These are phyloP conservation scores for Thinocorus orbignyianus DNA, from an alignment of 2,113 vertebrate genomes.

Conservation along the genomic window DNA sequence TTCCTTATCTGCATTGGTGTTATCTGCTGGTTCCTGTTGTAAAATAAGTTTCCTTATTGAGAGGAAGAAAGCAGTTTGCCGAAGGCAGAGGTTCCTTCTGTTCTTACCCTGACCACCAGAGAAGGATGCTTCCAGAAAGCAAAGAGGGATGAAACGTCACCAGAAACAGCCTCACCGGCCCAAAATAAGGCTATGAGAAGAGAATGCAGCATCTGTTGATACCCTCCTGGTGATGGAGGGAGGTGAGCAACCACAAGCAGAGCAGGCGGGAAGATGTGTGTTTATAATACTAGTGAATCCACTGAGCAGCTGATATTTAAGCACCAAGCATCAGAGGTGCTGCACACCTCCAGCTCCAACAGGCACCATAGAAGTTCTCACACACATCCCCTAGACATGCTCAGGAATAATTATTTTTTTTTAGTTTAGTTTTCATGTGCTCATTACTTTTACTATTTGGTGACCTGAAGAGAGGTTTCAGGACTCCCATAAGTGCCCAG, in stretches of 20 bases:
- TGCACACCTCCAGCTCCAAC: not conserved
- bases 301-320: not conserved
- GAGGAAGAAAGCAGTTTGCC: not conserved
- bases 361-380: not conserved
- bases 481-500: not conserved
- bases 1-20: conserved; percentile 44
- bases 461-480: not conserved
- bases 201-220: not conserved
- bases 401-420: not conserved
- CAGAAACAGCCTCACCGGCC: not conserved
- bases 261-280: not conserved
- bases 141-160: not conserved
- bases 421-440: not conserved
- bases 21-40: not conserved
- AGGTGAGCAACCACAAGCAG: rapidly evolving
- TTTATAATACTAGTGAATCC: not conserved
- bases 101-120: not conserved
- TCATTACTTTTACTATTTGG: not conserved
- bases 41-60: conserved; percentile 24
- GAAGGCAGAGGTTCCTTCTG: not conserved
- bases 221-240: rapidly evolving
- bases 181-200: rapidly evolving
- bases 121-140: not conserved
- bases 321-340: no score
- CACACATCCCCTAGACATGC: not conserved